These are phyloP conservation scores for Tridacna crocea DNA, from an alignment of 2,888 invertebrate genomes.

Conservation along the genomic window DNA sequence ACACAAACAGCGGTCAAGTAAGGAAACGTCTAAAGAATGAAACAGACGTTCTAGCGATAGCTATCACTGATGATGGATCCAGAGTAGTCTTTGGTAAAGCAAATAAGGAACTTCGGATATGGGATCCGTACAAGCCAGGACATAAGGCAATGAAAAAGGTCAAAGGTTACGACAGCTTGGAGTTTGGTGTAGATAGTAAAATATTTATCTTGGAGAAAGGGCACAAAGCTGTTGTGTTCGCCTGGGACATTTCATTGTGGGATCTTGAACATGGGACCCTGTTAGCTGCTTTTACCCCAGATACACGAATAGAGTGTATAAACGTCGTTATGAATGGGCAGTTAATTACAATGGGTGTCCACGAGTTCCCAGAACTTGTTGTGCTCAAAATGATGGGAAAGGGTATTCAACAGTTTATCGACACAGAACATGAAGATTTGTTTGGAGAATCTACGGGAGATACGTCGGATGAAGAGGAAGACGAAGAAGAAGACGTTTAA, in stretches of 20 bases:
- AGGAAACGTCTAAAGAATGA: slow-evolving; percentile 79
- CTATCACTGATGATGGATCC: slow-evolving; percentile 77
- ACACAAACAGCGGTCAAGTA: slow-evolving; percentile 77
- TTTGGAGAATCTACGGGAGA: slow-evolving; percentile 76
- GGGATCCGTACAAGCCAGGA: slow-evolving; percentile 76
- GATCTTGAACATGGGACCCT: slow-evolving; percentile 76
- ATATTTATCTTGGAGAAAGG: slow-evolving; percentile 78
- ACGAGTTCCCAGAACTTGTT: slow-evolving; percentile 77
- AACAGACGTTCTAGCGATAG: slow-evolving; percentile 80
- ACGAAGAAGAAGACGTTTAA: slow-evolving; percentile 58
- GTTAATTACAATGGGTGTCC: slow-evolving; percentile 78
- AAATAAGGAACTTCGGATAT: slow-evolving; percentile 79
- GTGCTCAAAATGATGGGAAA: slow-evolving; percentile 70
- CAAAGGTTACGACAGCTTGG: slow-evolving; percentile 74
- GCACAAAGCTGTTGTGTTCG: slow-evolving; percentile 77
- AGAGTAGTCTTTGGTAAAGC: slow-evolving; percentile 80
- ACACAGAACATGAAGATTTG: slow-evolving; percentile 69
- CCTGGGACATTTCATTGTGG: slow-evolving; percentile 82
- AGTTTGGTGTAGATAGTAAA: slow-evolving; percentile 74
- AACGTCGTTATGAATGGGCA: slow-evolving; percentile 75
- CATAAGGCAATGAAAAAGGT: slow-evolving; percentile 69
- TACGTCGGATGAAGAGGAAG: slow-evolving; percentile 73
- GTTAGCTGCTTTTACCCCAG: slow-evolving; percentile 81
- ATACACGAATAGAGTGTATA: slow-evolving; percentile 78
- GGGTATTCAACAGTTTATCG: slow-evolving; percentile 59